Evolutionary conservation across 2,888 invertebrate genomes (phyloP).

Genomic region (Tetanocera ferruginea): DNA sequence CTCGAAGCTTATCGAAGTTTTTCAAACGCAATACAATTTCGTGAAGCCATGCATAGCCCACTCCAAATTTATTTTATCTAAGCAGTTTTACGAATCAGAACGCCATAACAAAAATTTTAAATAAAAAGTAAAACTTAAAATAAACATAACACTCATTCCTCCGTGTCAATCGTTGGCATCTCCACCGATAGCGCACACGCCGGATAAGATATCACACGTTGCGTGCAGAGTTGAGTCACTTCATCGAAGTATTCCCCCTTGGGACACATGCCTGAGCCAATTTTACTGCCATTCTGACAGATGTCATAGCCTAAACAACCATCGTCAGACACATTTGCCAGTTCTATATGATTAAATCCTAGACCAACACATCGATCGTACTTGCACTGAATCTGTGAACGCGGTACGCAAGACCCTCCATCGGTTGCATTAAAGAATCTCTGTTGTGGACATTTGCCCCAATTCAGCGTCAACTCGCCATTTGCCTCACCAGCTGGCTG

Average conservation of each 20-base stretch:
- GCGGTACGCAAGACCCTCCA: conserved; percentile 60
- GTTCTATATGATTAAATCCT: conserved; percentile 55
- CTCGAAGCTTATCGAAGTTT: background rate
- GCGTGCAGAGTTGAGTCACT: conserved; percentile 58
- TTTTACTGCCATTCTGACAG: conserved; percentile 59
- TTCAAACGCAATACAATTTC: background rate
- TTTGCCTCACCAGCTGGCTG: conserved; percentile 28
- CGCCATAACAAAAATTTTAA: background rate
- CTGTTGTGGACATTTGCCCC: conserved; percentile 53
- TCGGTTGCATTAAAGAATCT: conserved; percentile 55
- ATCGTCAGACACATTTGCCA: conserved; percentile 60
- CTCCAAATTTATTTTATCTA: background rate
- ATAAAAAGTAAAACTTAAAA: background rate
- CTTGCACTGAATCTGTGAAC: conserved; percentile 52
- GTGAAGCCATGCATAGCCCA: background rate
- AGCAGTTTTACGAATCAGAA: no score
- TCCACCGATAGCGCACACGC: conserved; percentile 53
- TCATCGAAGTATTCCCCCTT: conserved; percentile 59
- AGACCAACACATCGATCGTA: conserved; percentile 60
- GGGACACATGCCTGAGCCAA: conserved; percentile 58
- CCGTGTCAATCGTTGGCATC: conserved; percentile 26
- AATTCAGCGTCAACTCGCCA: conserved; percentile 48
- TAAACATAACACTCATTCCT: no score
- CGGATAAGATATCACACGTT: conserved; percentile 52
- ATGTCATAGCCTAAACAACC: conserved; percentile 58